phyloP scores from a whole-genome alignment of 2,888 invertebrate genomes.

The Nephrotoma flavescens region DNA sequence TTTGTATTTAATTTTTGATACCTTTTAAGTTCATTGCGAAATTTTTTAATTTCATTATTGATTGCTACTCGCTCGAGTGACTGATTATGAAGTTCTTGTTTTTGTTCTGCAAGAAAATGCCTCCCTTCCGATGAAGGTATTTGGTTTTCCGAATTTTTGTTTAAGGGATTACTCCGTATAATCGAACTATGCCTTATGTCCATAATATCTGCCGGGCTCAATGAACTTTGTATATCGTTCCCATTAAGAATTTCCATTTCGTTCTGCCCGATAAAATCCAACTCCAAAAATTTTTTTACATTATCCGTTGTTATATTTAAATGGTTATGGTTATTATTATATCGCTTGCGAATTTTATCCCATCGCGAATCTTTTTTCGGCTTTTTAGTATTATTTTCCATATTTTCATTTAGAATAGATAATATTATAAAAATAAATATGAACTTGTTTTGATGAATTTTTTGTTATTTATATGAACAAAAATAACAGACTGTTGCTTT shows the following conservation, averaged over 20 bases:
- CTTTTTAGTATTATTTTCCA: constrained; percentile 24
- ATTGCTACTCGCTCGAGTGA: constrained; percentile 13
- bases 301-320: constrained; percentile 22
- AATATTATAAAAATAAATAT: neutral
- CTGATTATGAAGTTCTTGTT: constrained; percentile 21
- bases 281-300: constrained; percentile 26
- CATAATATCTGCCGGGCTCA: constrained; percentile 30
- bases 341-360: constrained; percentile 31
- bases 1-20: constrained; percentile 11
- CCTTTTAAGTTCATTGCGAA: constrained; percentile 24
- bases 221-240: constrained; percentile 10
- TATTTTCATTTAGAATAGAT: constrained; percentile 20
- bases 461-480: neutral
- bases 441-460: neutral
- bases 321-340: constrained; percentile 14
- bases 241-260: constrained; percentile 21
- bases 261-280: constrained; percentile 24
- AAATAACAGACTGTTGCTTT: neutral
- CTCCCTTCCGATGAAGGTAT: neutral
- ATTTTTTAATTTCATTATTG: constrained; percentile 25
- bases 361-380: constrained; percentile 26
- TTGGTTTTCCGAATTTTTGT: neutral
- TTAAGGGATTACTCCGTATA: constrained; percentile 12
- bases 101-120: neutral
- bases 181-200: constrained; percentile 28